Evolutionary conservation across 2,888 invertebrate species (phyloP).

Genomic region (Dryomyza anilis): DNA sequence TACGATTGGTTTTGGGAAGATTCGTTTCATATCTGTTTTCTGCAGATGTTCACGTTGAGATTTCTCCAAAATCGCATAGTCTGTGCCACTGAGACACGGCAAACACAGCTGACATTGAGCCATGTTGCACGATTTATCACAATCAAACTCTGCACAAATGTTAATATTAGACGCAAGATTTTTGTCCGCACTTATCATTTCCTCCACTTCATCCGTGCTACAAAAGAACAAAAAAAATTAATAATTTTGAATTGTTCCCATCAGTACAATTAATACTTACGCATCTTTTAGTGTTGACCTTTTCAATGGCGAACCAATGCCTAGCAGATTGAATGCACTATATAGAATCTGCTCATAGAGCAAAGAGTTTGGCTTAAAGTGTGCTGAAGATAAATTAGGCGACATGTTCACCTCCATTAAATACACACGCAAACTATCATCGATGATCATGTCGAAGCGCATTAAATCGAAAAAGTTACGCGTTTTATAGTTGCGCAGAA

Average conservation of each 20-base stretch:
- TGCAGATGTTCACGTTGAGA: conserved; percentile 83
- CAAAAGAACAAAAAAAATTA: conserved; percentile 35
- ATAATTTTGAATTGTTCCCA: too few relatives aligned
- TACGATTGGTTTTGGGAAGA: conserved; percentile 76
- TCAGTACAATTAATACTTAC: too few relatives aligned
- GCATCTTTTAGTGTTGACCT: conserved; percentile 58
- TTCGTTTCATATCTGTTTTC: conserved; percentile 77
- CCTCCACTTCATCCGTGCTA: conserved; percentile 63
- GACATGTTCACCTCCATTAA: conserved; percentile 98
- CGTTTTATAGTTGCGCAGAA: conserved; percentile 63
- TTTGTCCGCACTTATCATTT: conserved; percentile 77
- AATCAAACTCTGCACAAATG: conserved; percentile 66
- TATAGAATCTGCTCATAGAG: conserved; percentile 92
- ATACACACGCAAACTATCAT: conserved; percentile 82
- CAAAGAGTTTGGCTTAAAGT: conserved; percentile 85
- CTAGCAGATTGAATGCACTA: conserved; percentile 80
- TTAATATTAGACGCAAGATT: conserved; percentile 78
- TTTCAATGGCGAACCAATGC: conserved; percentile 67
- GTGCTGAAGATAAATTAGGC: conserved; percentile 92
- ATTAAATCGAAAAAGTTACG: conserved; percentile 92
- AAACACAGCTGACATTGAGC: conserved; percentile 78
- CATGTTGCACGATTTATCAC: conserved; percentile 69
- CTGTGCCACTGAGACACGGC: conserved; percentile 71
- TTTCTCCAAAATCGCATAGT: conserved; percentile 66
- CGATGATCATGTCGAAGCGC: conserved; percentile 91